phyloP scores from a whole-genome alignment of 2,113 vertebrate genomes.

The Pyxicephalus adspersus region DNA sequence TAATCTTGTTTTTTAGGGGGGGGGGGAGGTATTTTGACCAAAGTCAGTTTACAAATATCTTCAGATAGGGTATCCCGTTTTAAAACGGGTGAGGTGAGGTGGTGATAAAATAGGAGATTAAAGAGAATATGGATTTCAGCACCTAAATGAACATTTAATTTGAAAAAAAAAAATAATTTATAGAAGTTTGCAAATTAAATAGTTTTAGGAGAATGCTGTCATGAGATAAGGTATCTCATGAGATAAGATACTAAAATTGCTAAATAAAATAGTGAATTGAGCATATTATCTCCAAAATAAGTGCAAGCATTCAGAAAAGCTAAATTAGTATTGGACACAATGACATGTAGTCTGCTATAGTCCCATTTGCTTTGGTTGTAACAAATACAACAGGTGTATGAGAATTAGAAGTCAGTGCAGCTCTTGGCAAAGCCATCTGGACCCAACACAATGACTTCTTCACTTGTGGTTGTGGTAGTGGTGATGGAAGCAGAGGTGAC shows the following conservation, averaged over 20 bases:
- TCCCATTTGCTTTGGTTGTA: neutral
- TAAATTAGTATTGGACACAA: neutral
- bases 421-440: constrained; percentile 39
- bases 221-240: neutral
- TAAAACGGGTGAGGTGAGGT: too few species aligned
- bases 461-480: constrained; percentile 42
- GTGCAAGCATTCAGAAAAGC: neutral
- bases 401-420: constrained; percentile 2
- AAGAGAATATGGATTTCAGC: too few species aligned
- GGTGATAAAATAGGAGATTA: too few species aligned
- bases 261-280: too few species aligned
- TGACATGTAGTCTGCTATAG: neutral
- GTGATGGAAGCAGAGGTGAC: constrained; percentile 21
- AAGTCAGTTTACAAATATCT: too few species aligned
- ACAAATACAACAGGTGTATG: neutral
- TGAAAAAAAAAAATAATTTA: too few species aligned
- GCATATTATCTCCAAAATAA: neutral
- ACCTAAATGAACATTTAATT: too few species aligned
- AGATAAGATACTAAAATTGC: too few species aligned
- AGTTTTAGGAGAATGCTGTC: neutral
- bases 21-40: too few species aligned
- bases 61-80: too few species aligned
- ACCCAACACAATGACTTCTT: constrained; percentile 41
- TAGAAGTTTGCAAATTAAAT: too few species aligned
- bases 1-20: too few species aligned